These are phyloP conservation scores for Quiscalus mexicanus DNA, from an alignment of 2,113 vertebrate genomes.

Conservation along the genomic window DNA sequence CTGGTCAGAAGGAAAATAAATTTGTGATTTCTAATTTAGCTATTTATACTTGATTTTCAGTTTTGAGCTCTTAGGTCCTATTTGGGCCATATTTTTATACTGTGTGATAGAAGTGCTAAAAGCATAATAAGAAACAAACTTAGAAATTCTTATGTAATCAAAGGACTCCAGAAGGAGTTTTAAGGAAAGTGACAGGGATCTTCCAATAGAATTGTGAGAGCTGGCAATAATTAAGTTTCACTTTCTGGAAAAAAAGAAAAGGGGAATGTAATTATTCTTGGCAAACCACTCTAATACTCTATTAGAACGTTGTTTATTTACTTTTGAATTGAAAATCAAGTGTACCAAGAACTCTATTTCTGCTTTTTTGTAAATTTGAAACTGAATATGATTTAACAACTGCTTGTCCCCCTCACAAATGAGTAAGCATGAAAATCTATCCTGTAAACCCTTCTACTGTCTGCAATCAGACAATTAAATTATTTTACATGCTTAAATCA, in stretches of 20 bases:
- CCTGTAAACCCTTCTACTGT: neutral
- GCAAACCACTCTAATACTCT: neutral
- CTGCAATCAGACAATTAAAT: neutral
- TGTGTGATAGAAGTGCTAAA: neutral
- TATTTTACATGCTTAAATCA: neutral
- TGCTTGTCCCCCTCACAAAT: neutral
- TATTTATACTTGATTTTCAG: neutral
- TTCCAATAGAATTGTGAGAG: neutral
- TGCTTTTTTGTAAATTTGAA: neutral
- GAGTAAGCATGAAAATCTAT: neutral
- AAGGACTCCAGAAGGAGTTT: neutral
- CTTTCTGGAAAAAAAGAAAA: neutral
- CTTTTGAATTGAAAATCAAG: neutral
- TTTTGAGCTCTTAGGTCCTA: neutral
- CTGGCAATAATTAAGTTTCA: neutral
- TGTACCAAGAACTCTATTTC: neutral
- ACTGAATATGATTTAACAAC: neutral
- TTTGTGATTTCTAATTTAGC: neutral
- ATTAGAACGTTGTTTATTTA: neutral
- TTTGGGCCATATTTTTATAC: neutral
- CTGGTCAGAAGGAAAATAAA: neutral
- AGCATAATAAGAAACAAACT: neutral
- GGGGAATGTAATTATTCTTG: neutral
- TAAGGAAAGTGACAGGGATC: neutral
- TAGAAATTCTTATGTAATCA: neutral